These are phyloP conservation scores for Cryptophagus acutangulus DNA, from an alignment of 2,888 invertebrate genomes.

Conservation along the genomic window DNA sequence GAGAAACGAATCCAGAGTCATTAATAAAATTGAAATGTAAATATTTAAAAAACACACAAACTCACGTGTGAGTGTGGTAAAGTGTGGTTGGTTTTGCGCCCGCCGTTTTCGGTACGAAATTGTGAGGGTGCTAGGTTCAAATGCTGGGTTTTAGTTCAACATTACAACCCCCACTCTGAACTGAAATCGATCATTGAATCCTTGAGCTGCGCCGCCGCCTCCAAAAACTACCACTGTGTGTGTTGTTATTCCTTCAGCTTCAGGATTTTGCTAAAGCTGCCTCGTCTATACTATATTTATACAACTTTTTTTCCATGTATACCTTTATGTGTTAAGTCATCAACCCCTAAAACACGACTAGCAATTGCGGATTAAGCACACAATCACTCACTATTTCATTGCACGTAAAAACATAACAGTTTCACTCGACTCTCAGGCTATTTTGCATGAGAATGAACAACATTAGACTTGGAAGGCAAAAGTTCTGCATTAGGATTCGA, in stretches of 20 bases:
- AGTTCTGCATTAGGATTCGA: no score
- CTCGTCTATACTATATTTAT: background rate
- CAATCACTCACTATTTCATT: no score
- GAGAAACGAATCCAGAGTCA: background rate
- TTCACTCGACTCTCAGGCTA: background rate
- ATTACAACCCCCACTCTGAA: conserved; percentile 40
- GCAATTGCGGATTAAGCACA: no score
- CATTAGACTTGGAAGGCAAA: no score
- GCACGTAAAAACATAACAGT: background rate
- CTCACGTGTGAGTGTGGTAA: background rate
- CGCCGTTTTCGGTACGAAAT: background rate
- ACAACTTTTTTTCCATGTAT: background rate
- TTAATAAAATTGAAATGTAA: background rate
- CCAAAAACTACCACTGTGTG: background rate
- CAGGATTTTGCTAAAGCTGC: background rate
- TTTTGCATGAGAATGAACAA: no score
- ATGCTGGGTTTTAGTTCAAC: conserved; percentile 39
- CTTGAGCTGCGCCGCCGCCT: conserved; percentile 37
- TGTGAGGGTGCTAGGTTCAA: conserved; percentile 47
- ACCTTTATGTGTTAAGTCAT: background rate
- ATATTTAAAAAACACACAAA: background rate
- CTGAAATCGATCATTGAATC: conserved; percentile 38
- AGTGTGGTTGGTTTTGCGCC: background rate
- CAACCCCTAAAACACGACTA: no score
- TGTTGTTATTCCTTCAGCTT: conserved; percentile 5